Conservation (phyloP, 2,113 vertebrate species). For the Hyperopisus bebe region DNA sequence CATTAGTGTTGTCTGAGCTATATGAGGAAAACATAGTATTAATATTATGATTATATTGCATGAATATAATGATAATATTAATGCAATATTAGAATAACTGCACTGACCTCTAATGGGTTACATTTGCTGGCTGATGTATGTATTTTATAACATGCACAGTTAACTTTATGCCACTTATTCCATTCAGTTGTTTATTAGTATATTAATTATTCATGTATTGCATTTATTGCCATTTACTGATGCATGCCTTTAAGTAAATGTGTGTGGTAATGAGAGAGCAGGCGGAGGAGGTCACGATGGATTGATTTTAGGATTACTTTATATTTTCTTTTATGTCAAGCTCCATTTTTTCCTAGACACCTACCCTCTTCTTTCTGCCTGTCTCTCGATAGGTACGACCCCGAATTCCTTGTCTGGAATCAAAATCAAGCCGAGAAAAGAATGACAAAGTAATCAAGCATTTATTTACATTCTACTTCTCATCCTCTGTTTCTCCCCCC, state of each 20-base stretch:
- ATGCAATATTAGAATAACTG: neutral
- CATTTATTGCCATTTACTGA: neutral
- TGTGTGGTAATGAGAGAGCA: conserved; percentile 28
- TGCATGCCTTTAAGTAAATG: conserved; percentile 38
- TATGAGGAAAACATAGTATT: neutral
- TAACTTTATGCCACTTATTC: conserved; percentile 16
- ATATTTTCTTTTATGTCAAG: conserved; percentile 47
- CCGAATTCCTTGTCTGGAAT: conserved; percentile 79
- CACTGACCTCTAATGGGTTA: conserved; percentile 43
- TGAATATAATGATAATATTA: conserved; percentile 23
- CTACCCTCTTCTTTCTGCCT: conserved; percentile 64
- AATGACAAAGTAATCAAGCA: conserved; percentile 75
- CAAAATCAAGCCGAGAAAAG: conserved; percentile 79
- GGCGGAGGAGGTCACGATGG: conserved; percentile 13
- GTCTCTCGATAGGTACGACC: conserved; percentile 69
- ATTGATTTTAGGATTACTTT: conserved; percentile 33
- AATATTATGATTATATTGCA: conserved; percentile 3
- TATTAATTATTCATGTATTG: conserved; percentile 25
- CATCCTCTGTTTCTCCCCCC: conserved; percentile 24
- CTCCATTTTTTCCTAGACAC: conserved; percentile 40
- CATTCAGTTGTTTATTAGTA: conserved; percentile 13
- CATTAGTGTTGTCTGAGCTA: conserved; percentile 21
- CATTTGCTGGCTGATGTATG: conserved; percentile 42
- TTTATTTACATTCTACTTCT: conserved; percentile 45
- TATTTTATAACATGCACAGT: conserved; percentile 36